Percentiles rank a stretch among this genome's conserved stretches.
Evolutionary conservation across 2,797 vertebrate genomes (phyloP).

Genomic region (Octomys mimax): DNA sequence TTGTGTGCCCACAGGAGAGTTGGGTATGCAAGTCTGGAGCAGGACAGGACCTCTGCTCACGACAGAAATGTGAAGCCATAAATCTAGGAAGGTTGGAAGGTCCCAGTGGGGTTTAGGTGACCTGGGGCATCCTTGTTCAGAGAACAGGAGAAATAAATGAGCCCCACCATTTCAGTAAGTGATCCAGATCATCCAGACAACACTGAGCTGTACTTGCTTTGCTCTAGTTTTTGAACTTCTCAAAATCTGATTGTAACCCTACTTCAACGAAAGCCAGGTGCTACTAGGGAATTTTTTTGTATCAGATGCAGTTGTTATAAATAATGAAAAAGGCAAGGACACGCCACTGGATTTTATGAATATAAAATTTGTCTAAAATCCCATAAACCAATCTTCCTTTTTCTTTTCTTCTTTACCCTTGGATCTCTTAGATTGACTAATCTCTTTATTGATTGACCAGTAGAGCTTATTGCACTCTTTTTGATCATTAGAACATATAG

Average conservation of each 20-base stretch:
- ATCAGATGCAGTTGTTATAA: background rate
- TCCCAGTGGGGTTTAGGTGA: background rate
- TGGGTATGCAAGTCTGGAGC: background rate
- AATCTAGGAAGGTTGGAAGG: background rate
- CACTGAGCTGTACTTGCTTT: background rate
- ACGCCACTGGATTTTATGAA: background rate
- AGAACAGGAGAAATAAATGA: background rate
- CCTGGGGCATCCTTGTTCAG: background rate
- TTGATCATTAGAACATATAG: background rate
- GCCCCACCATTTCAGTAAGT: fast-evolving
- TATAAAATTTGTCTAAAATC: background rate
- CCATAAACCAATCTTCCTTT: background rate
- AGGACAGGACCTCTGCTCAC: background rate
- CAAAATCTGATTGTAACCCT: background rate
- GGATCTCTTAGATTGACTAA: background rate
- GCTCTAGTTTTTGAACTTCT: background rate
- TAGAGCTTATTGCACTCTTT: background rate
- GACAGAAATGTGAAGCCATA: background rate
- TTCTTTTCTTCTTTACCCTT: background rate
- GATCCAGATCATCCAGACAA: no score
- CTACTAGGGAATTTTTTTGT: background rate
- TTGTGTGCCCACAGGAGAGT: background rate
- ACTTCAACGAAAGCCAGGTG: background rate
- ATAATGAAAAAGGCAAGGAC: background rate
- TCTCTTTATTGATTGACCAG: no score